phyloP scores from a whole-genome alignment of 2,888 invertebrate genomes.

The Omphaloscelis lunosa region DNA sequence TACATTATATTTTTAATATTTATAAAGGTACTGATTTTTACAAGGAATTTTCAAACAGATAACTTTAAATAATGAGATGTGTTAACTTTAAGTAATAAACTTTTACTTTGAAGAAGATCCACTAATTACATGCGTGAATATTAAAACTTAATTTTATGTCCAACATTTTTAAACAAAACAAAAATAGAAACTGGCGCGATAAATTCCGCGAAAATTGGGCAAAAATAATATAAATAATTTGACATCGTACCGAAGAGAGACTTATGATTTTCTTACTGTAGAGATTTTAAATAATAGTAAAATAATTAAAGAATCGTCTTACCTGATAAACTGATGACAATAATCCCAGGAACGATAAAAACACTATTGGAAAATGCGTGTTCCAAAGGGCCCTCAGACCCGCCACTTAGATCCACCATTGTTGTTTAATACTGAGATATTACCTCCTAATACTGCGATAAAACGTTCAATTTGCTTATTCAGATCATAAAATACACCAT shows the following conservation, averaged over 20 bases:
- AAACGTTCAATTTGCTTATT: slow-evolving; percentile 38
- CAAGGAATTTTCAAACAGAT: not conserved
- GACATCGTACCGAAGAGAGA: not conserved
- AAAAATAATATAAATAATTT: slow-evolving; percentile 4
- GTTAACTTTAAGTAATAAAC: not conserved
- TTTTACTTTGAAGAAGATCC: not conserved
- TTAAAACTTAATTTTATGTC: not conserved
- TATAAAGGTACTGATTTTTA: not conserved
- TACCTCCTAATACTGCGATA: slow-evolving; percentile 54
- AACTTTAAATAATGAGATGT: not conserved
- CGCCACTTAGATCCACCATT: slow-evolving; percentile 96
- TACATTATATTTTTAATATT: not conserved
- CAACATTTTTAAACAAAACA: not conserved
- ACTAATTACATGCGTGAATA: not conserved
- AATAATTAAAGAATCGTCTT: slow-evolving; percentile 72
- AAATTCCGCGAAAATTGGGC: slow-evolving; percentile 24
- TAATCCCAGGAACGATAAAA: slow-evolving; percentile 95
- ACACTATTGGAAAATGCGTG: slow-evolving; percentile 97
- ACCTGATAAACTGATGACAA: slow-evolving; percentile 95
- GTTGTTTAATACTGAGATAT: slow-evolving; percentile 79
- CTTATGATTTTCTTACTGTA: not conserved
- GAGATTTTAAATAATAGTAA: not conserved
- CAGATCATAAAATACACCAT: slow-evolving; percentile 49
- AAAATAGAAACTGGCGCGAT: not conserved
- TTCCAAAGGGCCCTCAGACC: slow-evolving; percentile 95